phyloP scores from a whole-genome alignment of 2,113 vertebrate species.

The Cavia porcellus region DNA sequence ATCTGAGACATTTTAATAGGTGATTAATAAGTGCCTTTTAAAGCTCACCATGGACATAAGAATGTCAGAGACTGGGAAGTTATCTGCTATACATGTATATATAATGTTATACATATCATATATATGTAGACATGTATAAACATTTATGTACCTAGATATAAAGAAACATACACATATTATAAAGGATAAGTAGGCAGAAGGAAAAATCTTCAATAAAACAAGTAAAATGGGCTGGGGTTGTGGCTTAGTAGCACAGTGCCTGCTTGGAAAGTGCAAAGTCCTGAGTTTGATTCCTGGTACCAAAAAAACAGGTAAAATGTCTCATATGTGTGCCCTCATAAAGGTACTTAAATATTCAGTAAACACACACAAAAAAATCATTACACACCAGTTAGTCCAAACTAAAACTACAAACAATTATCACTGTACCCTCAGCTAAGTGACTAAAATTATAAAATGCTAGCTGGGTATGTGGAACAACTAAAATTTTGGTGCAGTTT shows the following conservation, averaged over 20 bases:
- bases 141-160: background rate
- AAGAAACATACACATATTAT: background rate
- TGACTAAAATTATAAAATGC: background rate
- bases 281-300: too few species aligned
- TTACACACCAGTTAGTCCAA: constrained; percentile 35
- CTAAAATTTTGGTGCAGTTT: background rate
- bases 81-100: background rate
- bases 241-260: too few species aligned
- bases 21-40: constrained; percentile 2
- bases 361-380: background rate
- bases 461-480: background rate
- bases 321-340: background rate
- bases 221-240: background rate
- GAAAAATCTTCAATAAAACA: constrained; percentile 47
- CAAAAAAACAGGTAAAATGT: background rate
- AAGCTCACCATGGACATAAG: background rate
- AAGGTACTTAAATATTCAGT: background rate
- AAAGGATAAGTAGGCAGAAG: background rate
- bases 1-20: background rate
- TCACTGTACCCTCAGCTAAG: background rate
- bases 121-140: background rate
- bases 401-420: background rate
- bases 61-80: background rate
- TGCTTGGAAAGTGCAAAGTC: too few species aligned
- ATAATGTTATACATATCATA: constrained; percentile 1